Base-by-base conservation (phyloP, 2,797 vertebrate species). In the Tolypeutes matacus region DNA sequence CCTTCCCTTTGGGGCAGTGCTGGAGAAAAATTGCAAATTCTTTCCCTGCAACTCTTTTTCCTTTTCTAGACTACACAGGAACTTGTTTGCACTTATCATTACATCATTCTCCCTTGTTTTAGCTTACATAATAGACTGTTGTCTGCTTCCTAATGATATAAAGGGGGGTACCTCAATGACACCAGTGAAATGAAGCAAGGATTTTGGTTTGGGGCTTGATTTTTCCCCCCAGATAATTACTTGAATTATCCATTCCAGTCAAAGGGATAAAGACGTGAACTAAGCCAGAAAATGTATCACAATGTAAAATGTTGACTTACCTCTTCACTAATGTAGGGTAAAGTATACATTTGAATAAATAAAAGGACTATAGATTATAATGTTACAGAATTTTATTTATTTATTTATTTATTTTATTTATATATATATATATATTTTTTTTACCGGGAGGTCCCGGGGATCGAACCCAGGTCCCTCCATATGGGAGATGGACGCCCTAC, bases 101-200 rank as follows among this genome's bases (percentile, higher is more conserved):
- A 94, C 78, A 46, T 96, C 93, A 96, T 84, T 77, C 46, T n/a
- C 75, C 39, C 64, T 60, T 58, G 39, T 58, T 89, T 65, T 39
- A 83, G 80, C 31, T 96, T 75, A 87, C 31, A 34, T 62, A 93
- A 92, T 31, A 85, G 73, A 85, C 51, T 80, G 12, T 14, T 60
- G 58, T 94, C 90, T 89, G 58, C 82, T 78, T 92, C 73, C 78
- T 69, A 91, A 91, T 90, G 83, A 95, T 49, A 91, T 49, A 49
- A 82, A 91, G 9, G 58, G n/a, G 69, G 53, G 29, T 27, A 86
- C 20, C 34, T 93, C 94, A 94, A 67, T 80, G 92, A 95, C 90
- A 91, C 53, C 39, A 78, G 29, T 27, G 69, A 92, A 70, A 90
- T 60, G 58, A 85, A 88, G 56, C 73, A 88, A 92, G 62, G 67